A percentile compares a stretch with the other conserved stretches of the same genome.
These are phyloP conservation scores for Ellobius talpinus DNA, from an alignment of 2,113 vertebrate species.

Conservation along the genomic window DNA sequence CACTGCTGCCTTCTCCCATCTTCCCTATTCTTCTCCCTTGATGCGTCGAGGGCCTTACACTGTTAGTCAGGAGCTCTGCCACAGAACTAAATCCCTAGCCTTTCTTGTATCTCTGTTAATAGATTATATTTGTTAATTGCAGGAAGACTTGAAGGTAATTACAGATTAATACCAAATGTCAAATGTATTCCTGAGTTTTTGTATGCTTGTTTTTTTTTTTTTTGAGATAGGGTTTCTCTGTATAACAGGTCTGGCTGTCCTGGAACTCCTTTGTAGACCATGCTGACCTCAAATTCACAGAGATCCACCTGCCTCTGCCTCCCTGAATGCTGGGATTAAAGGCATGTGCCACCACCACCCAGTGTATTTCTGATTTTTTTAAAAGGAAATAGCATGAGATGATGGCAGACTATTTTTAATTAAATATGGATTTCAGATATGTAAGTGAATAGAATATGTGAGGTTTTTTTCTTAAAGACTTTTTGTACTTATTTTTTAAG, in stretches of 20 bases:
- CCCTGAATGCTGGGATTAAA: background rate
- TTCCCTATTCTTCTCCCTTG: background rate
- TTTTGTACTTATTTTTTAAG: conserved; percentile 14
- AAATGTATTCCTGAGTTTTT: background rate
- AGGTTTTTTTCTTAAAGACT: background rate
- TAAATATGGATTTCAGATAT: conserved; percentile 45
- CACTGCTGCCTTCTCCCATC: background rate
- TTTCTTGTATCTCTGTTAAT: background rate
- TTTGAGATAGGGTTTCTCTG: background rate
- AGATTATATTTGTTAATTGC: background rate
- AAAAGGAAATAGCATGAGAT: conserved; percentile 16
- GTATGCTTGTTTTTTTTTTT: background rate
- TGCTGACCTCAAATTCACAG: background rate
- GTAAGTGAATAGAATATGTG: background rate
- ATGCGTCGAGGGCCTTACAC: too few species aligned
- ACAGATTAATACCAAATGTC: background rate
- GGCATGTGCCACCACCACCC: rapidly evolving
- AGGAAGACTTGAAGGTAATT: conserved; percentile 27
- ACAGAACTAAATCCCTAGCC: background rate
- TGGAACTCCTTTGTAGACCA: background rate
- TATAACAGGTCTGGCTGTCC: background rate
- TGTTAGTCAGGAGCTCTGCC: background rate
- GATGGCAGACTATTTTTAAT: conserved; percentile 46
- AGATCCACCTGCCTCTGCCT: background rate
- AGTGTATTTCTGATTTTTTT: background rate